These are phyloP conservation scores for Mechanitis mazaeus DNA, from an alignment of 2,888 invertebrate species.

Conservation along the genomic window DNA sequence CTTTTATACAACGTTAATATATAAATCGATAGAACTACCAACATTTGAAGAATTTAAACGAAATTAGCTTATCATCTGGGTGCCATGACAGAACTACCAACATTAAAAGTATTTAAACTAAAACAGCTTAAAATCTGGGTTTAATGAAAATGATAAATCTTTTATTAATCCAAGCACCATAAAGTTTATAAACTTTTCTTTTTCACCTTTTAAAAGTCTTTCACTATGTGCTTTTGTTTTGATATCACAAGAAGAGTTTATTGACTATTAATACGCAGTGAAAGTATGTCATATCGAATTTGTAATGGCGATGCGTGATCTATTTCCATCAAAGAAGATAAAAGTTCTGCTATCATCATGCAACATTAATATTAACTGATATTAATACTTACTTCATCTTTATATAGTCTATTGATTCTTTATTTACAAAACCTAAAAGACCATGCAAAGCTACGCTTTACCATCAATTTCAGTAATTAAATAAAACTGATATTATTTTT, in stretches of 20 bases:
- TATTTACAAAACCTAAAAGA: conserved; percentile 15
- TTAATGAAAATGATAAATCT: neutral
- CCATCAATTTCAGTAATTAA: neutral
- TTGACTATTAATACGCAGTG: conserved; percentile 23
- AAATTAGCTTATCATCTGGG: neutral
- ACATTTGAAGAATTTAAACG: neutral
- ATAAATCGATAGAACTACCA: neutral
- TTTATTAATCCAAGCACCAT: neutral
- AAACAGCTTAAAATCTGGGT: neutral
- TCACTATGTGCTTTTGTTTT: too few relatives aligned
- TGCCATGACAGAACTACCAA: neutral
- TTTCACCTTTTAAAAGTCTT: neutral
- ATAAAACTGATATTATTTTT: conserved; percentile 5
- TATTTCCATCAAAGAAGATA: conserved; percentile 15
- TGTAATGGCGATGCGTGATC: conserved; percentile 30
- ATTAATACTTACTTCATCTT: too few relatives aligned
- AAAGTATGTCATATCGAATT: conserved; percentile 36
- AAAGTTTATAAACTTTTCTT: too few relatives aligned
- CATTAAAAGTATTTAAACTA: neutral
- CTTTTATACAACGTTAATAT: conserved; percentile 17
- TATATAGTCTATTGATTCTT: neutral
- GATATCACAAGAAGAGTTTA: neutral
- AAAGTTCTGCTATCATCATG: conserved; percentile 12
- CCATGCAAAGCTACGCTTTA: conserved; percentile 7
- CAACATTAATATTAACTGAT: neutral